Percentiles rank a stretch among this genome's conserved stretches.
Evolutionary conservation across 2,888 invertebrate species (phyloP).

Genomic region (Eristalinus sepulchralis): DNA sequence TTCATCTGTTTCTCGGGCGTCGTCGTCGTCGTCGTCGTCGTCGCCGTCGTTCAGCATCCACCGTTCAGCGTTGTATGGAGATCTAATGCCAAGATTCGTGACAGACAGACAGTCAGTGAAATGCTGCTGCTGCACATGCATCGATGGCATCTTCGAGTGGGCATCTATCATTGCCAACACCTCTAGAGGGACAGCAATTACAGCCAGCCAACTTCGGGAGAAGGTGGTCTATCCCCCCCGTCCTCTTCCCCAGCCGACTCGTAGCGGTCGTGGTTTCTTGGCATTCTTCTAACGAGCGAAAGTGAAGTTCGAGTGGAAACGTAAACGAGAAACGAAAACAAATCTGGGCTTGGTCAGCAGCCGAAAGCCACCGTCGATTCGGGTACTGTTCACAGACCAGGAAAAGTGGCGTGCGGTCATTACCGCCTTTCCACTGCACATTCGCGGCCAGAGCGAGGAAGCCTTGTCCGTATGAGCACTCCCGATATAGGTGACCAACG

Average conservation of each 20-base stretch:
- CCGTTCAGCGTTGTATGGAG: constrained; percentile 14
- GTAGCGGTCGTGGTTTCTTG: not conserved
- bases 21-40: not conserved
- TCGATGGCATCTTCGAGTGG: constrained; percentile 9
- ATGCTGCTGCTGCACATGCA: constrained; percentile 39
- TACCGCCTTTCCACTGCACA: constrained; percentile 22
- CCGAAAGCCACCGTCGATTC: constrained; percentile 20
- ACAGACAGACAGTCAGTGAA: constrained; percentile 38
- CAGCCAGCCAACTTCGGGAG: not conserved
- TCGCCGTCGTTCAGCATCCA: no score
- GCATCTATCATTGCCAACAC: constrained; percentile 49
- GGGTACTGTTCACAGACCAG: not conserved
- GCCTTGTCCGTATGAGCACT: not conserved
- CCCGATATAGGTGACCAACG: not conserved
- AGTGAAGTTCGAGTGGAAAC: constrained; percentile 40
- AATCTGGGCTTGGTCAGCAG: constrained; percentile 56
- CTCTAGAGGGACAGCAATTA: constrained; percentile 44
- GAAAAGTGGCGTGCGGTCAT: not conserved
- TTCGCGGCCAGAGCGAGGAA: not conserved
- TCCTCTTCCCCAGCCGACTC: not conserved
- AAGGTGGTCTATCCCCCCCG: constrained; percentile 10
- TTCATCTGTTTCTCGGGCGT: constrained; percentile 17
- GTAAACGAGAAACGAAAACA: constrained; percentile 33
- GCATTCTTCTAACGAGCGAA: constrained; percentile 62
- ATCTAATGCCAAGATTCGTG: constrained; percentile 42